Conservation (phyloP, 2,113 vertebrate genomes). For the Siniperca chuatsi region DNA sequence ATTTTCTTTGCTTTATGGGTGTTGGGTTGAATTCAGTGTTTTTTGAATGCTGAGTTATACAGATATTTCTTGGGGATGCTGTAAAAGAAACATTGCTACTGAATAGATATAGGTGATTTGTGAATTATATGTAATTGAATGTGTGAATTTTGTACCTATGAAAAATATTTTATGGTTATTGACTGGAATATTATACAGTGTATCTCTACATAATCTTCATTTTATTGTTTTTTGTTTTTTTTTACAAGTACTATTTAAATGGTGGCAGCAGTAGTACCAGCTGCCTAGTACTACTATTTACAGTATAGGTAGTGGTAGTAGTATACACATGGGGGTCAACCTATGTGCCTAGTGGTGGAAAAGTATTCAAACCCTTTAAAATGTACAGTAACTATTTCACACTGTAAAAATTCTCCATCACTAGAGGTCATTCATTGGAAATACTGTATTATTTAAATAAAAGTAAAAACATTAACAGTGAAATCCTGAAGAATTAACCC, state of each 20-base stretch:
- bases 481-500: too few relatives aligned
- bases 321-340: neutral
- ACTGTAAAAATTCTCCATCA: neutral
- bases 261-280: neutral
- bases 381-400: neutral
- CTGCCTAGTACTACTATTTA: neutral
- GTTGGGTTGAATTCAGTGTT: too few relatives aligned
- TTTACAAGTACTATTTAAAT: too few relatives aligned
- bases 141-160: neutral
- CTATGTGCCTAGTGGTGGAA: neutral
- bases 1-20: neutral
- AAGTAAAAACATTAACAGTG: too few relatives aligned
- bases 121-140: neutral
- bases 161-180: too few relatives aligned
- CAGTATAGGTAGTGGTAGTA: neutral
- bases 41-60: neutral
- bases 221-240: too few relatives aligned
- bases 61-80: neutral
- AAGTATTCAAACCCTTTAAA: neutral
- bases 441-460: neutral
- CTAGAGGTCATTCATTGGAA: neutral
- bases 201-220: neutral
- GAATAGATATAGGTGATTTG: neutral
- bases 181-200: neutral
- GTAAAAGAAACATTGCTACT: neutral